These are phyloP conservation scores for silkworm (Bombyx mori) DNA, from an alignment of 1,140 invertebrate species.

Conservation along the genomic window ASM3026992v2 NC_085131.1:6178001-6178500, in stretches of 20 bases:
- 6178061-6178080: slow-evolving; percentile 79
- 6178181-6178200: slow-evolving; percentile 75
- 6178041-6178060: slow-evolving; percentile 78
- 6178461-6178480: too few species aligned
- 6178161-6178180: slow-evolving; percentile 77
- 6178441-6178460: too few species aligned
- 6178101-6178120: slow-evolving; percentile 52
- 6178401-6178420: too few species aligned
- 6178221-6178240: slow-evolving; percentile 74
- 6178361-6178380: too few species aligned
- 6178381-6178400: too few species aligned
- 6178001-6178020: slow-evolving; percentile 72
- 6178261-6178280: slow-evolving; percentile 77
- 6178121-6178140: slow-evolving; percentile 73
- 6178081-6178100: slow-evolving; percentile 79
- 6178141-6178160: slow-evolving; percentile 75
- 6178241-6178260: slow-evolving; percentile 65
- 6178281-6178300: slow-evolving; percentile 79
- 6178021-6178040: slow-evolving; percentile 73
- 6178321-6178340: too few species aligned
- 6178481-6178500: too few species aligned
- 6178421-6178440: too few species aligned
- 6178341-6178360: too few species aligned
- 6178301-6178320: slow-evolving; percentile 73
- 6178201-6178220: slow-evolving; percentile 69